Evolutionary conservation across 1,140 invertebrate species (phyloP).

Genomic region (Cyphomyrmex costatus): DNA sequence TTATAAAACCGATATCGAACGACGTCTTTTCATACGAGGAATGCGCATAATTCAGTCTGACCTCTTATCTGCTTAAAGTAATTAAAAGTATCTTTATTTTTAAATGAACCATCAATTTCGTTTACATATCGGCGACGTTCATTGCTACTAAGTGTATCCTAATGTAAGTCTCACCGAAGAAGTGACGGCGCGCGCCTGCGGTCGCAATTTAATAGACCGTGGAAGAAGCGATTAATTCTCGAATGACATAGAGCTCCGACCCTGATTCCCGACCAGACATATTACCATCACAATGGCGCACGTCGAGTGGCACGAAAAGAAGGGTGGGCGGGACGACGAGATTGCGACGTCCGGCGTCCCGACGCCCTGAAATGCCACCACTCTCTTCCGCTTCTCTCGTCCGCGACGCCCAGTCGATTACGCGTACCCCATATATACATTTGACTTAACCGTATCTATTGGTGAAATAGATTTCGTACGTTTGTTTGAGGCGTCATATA

Average conservation of each 20-base stretch:
- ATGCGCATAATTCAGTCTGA: background rate
- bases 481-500: slow-evolving; percentile 18
- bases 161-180: slow-evolving; percentile 9
- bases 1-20: background rate
- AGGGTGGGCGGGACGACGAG: slow-evolving; percentile 81
- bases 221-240: slow-evolving; percentile 68
- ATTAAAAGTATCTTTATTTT: background rate
- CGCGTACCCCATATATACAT: slow-evolving; percentile 73
- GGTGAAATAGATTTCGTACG: slow-evolving; percentile 49
- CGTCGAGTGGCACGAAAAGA: slow-evolving; percentile 73
- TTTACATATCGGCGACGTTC: background rate
- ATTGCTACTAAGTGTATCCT: background rate
- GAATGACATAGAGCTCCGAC: slow-evolving; percentile 67
- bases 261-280: slow-evolving; percentile 63
- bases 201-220: slow-evolving; percentile 55
- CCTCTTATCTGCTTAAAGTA: background rate
- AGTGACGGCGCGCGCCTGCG: slow-evolving; percentile 28
- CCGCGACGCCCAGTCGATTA: slow-evolving; percentile 83
- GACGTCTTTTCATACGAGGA: too few relatives aligned
- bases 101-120: background rate
- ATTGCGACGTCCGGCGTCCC: slow-evolving; percentile 84
- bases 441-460: slow-evolving; percentile 70
- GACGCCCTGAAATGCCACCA: slow-evolving; percentile 77
- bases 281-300: slow-evolving; percentile 83
- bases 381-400: slow-evolving; percentile 68